Evolutionary conservation across 2,888 invertebrate species (phyloP).

Genomic region (Tachina grossa): DNA sequence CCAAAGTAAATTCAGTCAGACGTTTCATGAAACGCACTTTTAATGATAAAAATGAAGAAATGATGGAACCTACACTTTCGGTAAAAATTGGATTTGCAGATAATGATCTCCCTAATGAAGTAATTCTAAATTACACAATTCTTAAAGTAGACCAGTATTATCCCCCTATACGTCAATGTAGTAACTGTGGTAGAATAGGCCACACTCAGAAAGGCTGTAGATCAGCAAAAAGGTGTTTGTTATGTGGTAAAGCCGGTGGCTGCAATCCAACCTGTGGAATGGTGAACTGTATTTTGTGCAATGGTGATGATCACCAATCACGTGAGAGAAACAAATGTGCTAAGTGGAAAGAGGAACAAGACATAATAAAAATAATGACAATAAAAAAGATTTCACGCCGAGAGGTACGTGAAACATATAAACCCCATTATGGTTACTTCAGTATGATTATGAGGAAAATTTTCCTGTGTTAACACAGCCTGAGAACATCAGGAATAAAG

Average conservation of each 20-base stretch:
- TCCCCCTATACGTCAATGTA: slow-evolving; percentile 9
- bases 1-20: not conserved
- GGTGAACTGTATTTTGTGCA: slow-evolving; percentile 17
- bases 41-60: not conserved
- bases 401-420: slow-evolving; percentile 6
- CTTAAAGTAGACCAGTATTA: not conserved
- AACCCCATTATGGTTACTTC: not conserved
- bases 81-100: not conserved
- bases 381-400: not conserved
- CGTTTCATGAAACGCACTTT: not conserved
- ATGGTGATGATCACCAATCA: slow-evolving; percentile 18
- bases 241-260: not conserved
- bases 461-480: not conserved
- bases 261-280: slow-evolving; percentile 22
- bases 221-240: slow-evolving; percentile 6
- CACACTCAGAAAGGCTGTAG: slow-evolving; percentile 21
- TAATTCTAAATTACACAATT: no score
- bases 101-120: no score
- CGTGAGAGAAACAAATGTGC: slow-evolving; percentile 7
- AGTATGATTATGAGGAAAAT: slow-evolving; percentile 14
- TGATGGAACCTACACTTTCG: not conserved
- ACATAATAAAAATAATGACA: slow-evolving; percentile 19
- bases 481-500: slow-evolving; percentile 4
- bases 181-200: slow-evolving; percentile 8
- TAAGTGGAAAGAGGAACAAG: not conserved